A percentile compares a stretch with the other conserved stretches of the same genome.
These are phyloP conservation scores for Oceanodroma tethys DNA, from an alignment of 2,113 vertebrate genomes.

Conservation along the genomic window DNA sequence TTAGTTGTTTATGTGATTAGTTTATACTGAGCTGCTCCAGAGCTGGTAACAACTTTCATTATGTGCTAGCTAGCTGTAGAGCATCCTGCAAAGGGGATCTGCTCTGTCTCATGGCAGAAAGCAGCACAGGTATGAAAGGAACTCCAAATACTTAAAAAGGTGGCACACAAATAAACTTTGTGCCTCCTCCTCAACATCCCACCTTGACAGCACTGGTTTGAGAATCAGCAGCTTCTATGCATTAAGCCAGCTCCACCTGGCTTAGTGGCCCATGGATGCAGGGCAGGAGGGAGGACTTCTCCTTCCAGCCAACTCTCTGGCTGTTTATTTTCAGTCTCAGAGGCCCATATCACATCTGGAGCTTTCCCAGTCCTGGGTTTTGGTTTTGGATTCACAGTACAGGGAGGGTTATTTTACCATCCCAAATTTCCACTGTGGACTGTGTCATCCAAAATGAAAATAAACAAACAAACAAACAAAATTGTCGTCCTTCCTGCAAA, in stretches of 20 bases:
- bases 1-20: not conserved
- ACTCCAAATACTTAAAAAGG: constrained; percentile 5
- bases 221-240: not conserved
- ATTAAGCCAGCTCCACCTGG: not conserved
- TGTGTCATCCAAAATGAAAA: not conserved
- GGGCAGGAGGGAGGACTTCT: not conserved
- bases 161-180: not conserved
- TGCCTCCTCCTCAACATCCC: not conserved
- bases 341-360: not conserved
- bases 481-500: not conserved
- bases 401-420: not conserved
- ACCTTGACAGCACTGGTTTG: not conserved
- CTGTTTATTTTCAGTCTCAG: constrained; percentile 27
- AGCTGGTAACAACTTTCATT: constrained; percentile 16
- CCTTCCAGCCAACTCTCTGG: not conserved
- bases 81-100: not conserved
- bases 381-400: not conserved
- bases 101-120: not conserved
- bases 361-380: not conserved
- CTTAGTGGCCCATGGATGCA: not conserved
- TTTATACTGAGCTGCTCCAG: not conserved
- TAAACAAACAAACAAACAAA: not conserved
- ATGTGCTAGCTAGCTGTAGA: not conserved
- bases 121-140: not conserved
- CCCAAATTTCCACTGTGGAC: not conserved